Percentiles rank a stretch among this genome's conserved stretches.
phyloP scores from a whole-genome alignment of 2,113 vertebrate species.

The Sardina pilchardus region DNA sequence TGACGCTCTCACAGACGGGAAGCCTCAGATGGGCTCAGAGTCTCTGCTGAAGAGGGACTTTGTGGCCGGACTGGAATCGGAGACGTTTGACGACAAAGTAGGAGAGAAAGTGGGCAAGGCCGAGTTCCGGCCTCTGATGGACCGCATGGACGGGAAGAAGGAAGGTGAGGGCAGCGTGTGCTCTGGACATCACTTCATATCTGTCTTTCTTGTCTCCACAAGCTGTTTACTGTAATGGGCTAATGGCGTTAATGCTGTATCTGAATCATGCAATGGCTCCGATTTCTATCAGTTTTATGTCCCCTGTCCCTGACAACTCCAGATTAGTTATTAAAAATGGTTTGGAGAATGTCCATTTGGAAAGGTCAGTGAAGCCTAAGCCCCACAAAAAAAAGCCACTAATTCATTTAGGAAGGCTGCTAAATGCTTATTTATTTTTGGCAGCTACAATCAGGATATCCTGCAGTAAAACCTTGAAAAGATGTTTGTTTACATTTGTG shows the following conservation, averaged over 20 bases:
- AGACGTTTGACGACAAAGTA: constrained; percentile 86
- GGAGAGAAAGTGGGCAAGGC: constrained; percentile 88
- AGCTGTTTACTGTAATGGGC: neutral
- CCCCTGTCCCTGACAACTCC: neutral
- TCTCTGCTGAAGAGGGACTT: constrained; percentile 86
- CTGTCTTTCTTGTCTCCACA: neutral
- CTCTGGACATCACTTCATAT: neutral
- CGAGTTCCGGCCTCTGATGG: constrained; percentile 88
- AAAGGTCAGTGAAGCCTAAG: neutral
- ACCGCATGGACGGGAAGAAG: constrained; percentile 74
- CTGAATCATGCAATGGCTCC: neutral
- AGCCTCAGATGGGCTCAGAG: constrained; percentile 73
- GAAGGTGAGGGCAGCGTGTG: constrained; percentile 54
- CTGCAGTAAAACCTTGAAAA: neutral
- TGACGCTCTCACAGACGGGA: constrained; percentile 82
- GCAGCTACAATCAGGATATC: neutral
- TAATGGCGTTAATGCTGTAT: neutral
- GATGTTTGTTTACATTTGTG: neutral
- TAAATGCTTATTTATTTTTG: neutral
- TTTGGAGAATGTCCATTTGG: neutral
- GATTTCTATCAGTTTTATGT: too few relatives aligned
- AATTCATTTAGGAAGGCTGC: neutral
- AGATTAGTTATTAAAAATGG: neutral
- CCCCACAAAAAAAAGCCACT: neutral
- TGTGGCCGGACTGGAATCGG: constrained; percentile 82